Base-by-base conservation (phyloP, 2,113 vertebrate species). In the Opisthocomus hoazin region DNA sequence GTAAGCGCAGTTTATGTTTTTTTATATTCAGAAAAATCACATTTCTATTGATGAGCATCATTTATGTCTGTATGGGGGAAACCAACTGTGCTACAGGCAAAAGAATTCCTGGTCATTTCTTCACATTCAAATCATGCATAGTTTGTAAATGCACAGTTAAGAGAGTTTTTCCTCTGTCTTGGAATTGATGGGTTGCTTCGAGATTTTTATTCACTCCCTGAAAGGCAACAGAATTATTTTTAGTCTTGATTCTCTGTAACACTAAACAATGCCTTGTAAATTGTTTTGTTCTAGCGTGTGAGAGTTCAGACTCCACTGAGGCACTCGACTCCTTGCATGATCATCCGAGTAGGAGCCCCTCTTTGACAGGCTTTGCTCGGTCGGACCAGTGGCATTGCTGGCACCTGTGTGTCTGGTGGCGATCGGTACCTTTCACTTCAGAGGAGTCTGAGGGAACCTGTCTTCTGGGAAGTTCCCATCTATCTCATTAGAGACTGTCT, bases 41-140 rank as follows among this genome's bases (percentile, higher is more conserved):
- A 90, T 95, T 95, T 96, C 94, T 96, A 94, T 96, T 96, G 96
- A 97, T 96, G 95, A 96, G 85, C 69, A 85, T 89, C 89, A 45
- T 95, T 96, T 94, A 90, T 91, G 89, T 54, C 81, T 91, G 23
- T 65, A 68, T 68, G 71, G 84, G 66, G 66, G 83, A 95, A 95
- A 79, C 71, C 77, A 93, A 89, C 60, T 92, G 48, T 91, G 93
- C 93, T 94, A 88, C 41, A 85, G 87, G 94, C 90, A 90, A 92
- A 80, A 96, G 43, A 87, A 88, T 78, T 94, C 74, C 60, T 81
- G 92, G 93, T 85, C 84, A 89, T 96, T 84, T 93, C 64, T 78
- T 84, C 79, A 22, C 26, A 58, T 80, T 82, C 61, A 87, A 50
- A 88, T 93, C 37, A 93, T 58, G 36, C 19, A 60, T 34, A 58